Conservation (phyloP, 2,113 vertebrate species). For the Nyctibius bracteatus region DNA sequence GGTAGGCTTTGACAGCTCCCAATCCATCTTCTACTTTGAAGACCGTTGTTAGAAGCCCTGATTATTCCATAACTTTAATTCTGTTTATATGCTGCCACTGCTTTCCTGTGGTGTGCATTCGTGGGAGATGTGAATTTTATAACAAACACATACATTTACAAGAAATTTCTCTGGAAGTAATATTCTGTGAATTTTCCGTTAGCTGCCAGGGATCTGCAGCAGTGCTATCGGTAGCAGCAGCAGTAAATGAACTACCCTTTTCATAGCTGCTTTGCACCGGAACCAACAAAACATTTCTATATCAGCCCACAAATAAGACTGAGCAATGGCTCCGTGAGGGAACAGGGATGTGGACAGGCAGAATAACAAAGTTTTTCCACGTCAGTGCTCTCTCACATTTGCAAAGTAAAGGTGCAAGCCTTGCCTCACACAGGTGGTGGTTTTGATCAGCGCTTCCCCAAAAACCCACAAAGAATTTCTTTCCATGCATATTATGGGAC, state of each 20-base stretch:
- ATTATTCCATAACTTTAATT: constrained; percentile 1
- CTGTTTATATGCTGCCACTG: not conserved
- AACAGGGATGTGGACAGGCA: not conserved
- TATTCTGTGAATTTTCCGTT: not conserved
- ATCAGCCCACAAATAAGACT: not conserved
- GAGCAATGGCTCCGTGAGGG: not conserved
- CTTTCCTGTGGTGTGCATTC: not conserved
- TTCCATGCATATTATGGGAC: not conserved
- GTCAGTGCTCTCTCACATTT: not conserved
- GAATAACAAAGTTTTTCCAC: not conserved
- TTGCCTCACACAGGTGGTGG: not conserved
- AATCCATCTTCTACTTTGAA: not conserved
- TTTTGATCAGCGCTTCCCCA: not conserved
- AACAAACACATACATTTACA: not conserved
- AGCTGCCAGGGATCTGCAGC: not conserved
- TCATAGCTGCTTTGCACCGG: not conserved
- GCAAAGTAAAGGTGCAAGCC: not conserved
- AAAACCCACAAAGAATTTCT: not conserved
- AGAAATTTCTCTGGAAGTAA: not conserved
- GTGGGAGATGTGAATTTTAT: not conserved
- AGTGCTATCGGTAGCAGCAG: not conserved
- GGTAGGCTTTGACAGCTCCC: not conserved
- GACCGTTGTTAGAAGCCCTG: not conserved
- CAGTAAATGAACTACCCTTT: not conserved
- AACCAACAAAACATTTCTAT: not conserved